Conservation (phyloP, 2,113 vertebrate genomes). For the Macroglossus sobrinus region DNA sequence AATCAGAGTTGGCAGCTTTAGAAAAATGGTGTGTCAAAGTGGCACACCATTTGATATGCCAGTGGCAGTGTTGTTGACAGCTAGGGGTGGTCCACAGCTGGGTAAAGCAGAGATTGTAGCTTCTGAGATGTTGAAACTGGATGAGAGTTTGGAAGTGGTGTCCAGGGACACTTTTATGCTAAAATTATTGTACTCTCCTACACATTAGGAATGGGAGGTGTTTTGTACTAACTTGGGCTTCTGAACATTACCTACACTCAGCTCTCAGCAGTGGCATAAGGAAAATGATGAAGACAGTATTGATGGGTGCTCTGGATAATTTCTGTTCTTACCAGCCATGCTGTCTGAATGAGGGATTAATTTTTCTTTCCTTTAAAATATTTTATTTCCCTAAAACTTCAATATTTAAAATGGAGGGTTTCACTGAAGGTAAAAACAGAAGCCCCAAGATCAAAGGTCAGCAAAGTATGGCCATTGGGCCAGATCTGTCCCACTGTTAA, state of each 20-base stretch:
- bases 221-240: slow-evolving; percentile 77
- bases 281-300: neutral
- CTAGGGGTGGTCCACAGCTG: neutral
- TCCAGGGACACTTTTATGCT: neutral
- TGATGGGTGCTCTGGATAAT: neutral
- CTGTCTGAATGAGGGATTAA: neutral
- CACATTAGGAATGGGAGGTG: neutral
- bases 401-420: neutral
- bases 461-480: neutral
- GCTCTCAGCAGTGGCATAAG: slow-evolving; percentile 54
- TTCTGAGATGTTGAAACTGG: neutral
- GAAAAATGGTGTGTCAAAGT: neutral
- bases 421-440: neutral
- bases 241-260: slow-evolving; percentile 86
- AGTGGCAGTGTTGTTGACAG: neutral
- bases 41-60: neutral
- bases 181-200: neutral
- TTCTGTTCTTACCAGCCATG: neutral
- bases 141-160: neutral
- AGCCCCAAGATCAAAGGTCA: neutral
- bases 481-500: neutral
- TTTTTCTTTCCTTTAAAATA: neutral
- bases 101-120: neutral
- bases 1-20: neutral
- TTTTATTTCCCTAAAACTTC: neutral